Evolutionary conservation across 2,113 vertebrate species (phyloP), one percentile per base, ranked within the genome.

Genomic region (Pelecanoides urinatrix): DNA sequence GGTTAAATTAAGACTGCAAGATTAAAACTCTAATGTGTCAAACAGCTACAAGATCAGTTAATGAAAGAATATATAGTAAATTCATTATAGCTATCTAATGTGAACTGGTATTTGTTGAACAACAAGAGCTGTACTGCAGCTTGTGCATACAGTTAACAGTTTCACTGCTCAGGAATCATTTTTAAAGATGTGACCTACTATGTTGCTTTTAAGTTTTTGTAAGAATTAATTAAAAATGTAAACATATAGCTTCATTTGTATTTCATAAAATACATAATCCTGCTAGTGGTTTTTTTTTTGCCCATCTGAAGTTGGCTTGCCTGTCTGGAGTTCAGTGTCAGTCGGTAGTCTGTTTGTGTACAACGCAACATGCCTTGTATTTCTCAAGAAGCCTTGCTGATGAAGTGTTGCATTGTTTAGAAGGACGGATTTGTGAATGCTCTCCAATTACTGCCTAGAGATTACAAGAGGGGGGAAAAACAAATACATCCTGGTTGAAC

Each of bases 371-470:
- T 77, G 67, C 38, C 50, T 94, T 92, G 67, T 86, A 50, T 93
- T 83, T 95, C 78, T 96, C 86, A 61, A 63, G 52, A 88, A 91
- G 47, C 82, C 3, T 4, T 50, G 47, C 88, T 96, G 86, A 90
- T 96, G 80, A 95, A 89, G 82, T 90, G 92, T 77, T 66, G 76
- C 63, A 55, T 67, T 92, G 75, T 93, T 90, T 61, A 65, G 42
- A 90, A 52, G n/a, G 63, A 70, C 59, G 78, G 76, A 93, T 92
- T 92, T 91, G 82, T 86, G 71, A 77, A 52, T 67, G 25, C 61
- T 86, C 5, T 73, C 50, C 50, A 71, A 5, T 88, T 93, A 71
- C 56, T 77, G 75, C 23, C 3, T 58, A 23, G 59, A 93, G 75
- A 94, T 86, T 76, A 74, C 72, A 90, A 47, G 72, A 47, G 6